Evolutionary conservation across 2,113 vertebrate species (phyloP), one percentile per base, ranked within the genome.

Genomic region (Sphaerodactylus townsendi): DNA sequence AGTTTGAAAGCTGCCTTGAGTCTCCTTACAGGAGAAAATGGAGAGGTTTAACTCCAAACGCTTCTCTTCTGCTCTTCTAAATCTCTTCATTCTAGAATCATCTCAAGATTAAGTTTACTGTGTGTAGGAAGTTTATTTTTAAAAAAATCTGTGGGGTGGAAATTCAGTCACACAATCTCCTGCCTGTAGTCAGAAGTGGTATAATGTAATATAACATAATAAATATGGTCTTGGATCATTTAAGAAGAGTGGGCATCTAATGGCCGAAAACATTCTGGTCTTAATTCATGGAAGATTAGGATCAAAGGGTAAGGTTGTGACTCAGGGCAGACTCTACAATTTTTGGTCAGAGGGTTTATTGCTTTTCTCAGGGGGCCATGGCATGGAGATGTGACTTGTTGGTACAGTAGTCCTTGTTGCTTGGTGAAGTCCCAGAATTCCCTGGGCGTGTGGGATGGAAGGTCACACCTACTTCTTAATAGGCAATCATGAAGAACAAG

Each of bases 401-500:
- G 21, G 1, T 71, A 33, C 46, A 62, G 41, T 15, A 82, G 30
- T 2, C 30, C n/a, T 21, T 6, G n/a, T 66, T 3, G 0, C 65
- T 56, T 75, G 76, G 15, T 15, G 17, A 3, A 56, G 35, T 77
- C 89, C 69, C 28, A 35, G 35, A 15, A 79, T 83, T 6, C 8
- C 48, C 68, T 37, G 50, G 64, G 81, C 41, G 17, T 64, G 62
- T 8, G 59, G 28, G 70, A 53, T 72, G 15, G 1, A 62, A 5
- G 19, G n/a, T 48, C 21, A 3, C 33, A 19, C 85, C 23, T 46
- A 14, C n/a, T 86, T 73, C 53, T 80, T 82, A 91, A 75, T 48
- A 88, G 13, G 72, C 86, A 15, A 91, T 83, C 84, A 87, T 74
- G 73, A 94, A 96, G 75, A 33, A 25, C 21, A 91, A 33, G 30